Percentiles rank a stretch among this genome's conserved stretches.
phyloP scores from a whole-genome alignment of 2,797 vertebrate species.

The Epinephelus coioides region DNA sequence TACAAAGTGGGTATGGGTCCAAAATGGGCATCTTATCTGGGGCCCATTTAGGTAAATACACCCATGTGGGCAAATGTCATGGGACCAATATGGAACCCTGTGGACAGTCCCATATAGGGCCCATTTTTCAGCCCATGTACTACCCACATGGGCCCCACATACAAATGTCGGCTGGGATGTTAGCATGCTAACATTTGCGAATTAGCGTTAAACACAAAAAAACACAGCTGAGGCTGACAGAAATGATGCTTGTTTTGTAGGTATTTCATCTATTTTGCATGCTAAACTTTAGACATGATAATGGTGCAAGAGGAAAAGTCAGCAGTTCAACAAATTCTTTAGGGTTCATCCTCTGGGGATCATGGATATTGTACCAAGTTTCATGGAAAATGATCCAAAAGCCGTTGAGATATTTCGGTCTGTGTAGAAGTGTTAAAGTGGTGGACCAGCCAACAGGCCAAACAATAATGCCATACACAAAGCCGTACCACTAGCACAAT shows the following conservation, averaged over 20 bases:
- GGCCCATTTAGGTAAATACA: too few relatives aligned
- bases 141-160: too few relatives aligned
- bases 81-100: too few relatives aligned
- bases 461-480: neutral
- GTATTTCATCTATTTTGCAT: too few relatives aligned
- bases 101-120: too few relatives aligned
- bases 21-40: too few relatives aligned
- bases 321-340: neutral
- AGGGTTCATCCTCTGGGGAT: neutral
- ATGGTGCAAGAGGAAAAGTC: neutral
- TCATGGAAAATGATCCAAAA: neutral
- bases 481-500: neutral
- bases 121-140: too few relatives aligned
- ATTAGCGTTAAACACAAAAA: neutral
- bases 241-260: neutral
- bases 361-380: neutral
- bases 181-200: neutral
- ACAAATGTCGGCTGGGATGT: neutral
- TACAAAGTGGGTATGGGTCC: too few relatives aligned
- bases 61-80: too few relatives aligned
- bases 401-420: neutral
- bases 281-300: too few relatives aligned
- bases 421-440: neutral
- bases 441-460: too few relatives aligned
- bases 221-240: neutral